These are phyloP conservation scores for Crioceris asparagi DNA, from an alignment of 2,888 invertebrate species.

Conservation along the genomic window DNA sequence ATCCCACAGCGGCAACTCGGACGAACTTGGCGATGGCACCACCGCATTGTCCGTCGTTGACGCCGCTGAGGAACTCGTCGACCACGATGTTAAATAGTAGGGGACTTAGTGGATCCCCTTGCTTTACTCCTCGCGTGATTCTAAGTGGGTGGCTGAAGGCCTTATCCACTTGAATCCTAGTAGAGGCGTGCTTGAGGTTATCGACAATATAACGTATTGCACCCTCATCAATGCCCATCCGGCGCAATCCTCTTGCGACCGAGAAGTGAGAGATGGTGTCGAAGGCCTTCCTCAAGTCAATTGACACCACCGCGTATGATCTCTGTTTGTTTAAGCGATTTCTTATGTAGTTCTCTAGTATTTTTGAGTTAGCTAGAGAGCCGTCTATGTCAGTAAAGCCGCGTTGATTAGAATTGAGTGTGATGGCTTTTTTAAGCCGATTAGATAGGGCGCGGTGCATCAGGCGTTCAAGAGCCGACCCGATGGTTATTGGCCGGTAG, in stretches of 20 bases:
- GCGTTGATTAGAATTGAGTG: constrained; percentile 20
- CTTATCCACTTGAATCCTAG: constrained; percentile 11
- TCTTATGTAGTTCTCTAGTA: constrained; percentile 20
- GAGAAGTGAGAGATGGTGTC: constrained; percentile 17
- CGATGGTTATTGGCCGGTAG: constrained; percentile 27
- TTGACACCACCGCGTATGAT: constrained; percentile 8
- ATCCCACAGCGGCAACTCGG: constrained; percentile 12
- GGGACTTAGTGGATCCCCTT: constrained; percentile 34
- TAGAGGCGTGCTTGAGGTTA: constrained; percentile 6
- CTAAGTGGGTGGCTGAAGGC: constrained; percentile 7
- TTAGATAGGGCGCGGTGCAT: constrained; percentile 20
- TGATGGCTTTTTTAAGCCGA: constrained; percentile 6
- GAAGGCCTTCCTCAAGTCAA: constrained; percentile 19
- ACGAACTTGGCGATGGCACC: not conserved
- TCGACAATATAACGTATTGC: not conserved
- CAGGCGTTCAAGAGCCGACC: constrained; percentile 19
- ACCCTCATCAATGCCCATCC: constrained; percentile 9
- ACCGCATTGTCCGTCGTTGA: not conserved
- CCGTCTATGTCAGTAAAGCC: constrained; percentile 31
- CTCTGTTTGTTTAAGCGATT: not conserved
- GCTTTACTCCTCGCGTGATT: constrained; percentile 30
- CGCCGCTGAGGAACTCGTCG: constrained; percentile 18
- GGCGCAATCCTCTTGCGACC: constrained; percentile 11
- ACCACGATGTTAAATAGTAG: constrained; percentile 22
- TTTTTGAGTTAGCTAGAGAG: constrained; percentile 29